Evolutionary conservation across 2,113 vertebrate genomes (phyloP), one percentile per base, ranked within the genome.

Genomic region (Forbesichthys agassizii): DNA sequence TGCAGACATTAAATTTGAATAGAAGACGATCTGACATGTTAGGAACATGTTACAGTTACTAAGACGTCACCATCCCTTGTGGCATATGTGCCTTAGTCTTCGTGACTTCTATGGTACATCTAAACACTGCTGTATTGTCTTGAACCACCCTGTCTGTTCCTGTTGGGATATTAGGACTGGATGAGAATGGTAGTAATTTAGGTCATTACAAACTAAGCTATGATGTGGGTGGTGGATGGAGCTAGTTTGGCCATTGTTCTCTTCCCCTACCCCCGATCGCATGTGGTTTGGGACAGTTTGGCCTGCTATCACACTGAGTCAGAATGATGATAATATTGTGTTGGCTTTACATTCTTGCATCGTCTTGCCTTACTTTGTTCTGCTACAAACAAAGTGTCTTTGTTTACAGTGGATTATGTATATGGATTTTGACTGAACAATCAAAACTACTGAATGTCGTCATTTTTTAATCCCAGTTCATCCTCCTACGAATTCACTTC

Each of bases 361-460:
- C 76, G 70, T 87, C 77, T 12, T n/a, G 63, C 16, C 12, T 42
- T 42, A 47, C 77, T 82, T 80, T 68, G 20, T 65, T 83, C 74
- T 61, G 56, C 6, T 60, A 51, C 68, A 77, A 78, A 81, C 68
- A 75, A 73, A 75, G 62, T 69, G 64, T 58, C 51, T 68, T 52
- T 66, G 71, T 68, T 84, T 86, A 64, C 53, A 42, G 62, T 74
- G 65, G 79, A 71, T 85, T 84, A 77, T 77, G 73, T 16, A 86
- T 72, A 84, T 85, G 33, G 75, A 56, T 72, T 77, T 64, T 66
- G 48, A 64, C 42, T 69, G 68, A 79, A 70, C 74, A 76, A 54
- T 47, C 48, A 64, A 75, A 83, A 66, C 62, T 74, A 49, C 65
- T 80, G 66, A 63, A 77, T 84, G 80, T 86, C 67, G 78, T 61